Conservation (phyloP, 2,797 vertebrate genomes). For the Gallinago nigripennis region DNA sequence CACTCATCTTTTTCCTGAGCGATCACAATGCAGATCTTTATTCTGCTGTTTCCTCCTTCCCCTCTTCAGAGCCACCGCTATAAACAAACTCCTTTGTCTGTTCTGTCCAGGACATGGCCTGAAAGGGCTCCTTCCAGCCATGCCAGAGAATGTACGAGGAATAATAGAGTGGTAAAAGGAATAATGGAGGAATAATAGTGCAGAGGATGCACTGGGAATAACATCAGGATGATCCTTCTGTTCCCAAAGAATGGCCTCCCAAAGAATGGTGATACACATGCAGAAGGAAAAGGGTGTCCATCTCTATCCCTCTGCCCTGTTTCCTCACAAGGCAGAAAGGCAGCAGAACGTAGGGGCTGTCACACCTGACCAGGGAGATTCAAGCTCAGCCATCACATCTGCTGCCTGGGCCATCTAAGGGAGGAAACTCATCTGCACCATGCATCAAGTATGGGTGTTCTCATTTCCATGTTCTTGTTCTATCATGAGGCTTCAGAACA, state of each 20-base stretch:
- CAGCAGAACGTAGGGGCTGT: rapidly evolving
- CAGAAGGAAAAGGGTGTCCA: background rate
- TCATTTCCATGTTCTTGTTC: background rate
- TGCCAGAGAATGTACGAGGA: background rate
- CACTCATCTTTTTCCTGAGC: background rate
- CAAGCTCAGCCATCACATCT: background rate
- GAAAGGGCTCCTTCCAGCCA: background rate
- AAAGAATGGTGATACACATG: background rate
- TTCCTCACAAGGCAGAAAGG: background rate
- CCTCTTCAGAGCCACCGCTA: background rate
- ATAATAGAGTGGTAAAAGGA: background rate
- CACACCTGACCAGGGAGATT: background rate
- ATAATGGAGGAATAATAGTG: background rate
- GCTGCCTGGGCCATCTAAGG: background rate
- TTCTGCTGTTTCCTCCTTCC: background rate
- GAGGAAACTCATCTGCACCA: rapidly evolving
- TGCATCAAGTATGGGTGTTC: background rate
- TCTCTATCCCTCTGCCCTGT: background rate
- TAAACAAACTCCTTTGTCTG: background rate
- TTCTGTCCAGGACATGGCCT: background rate
- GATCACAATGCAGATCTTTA: background rate
- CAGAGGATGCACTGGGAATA: background rate
- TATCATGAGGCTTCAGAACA: background rate
- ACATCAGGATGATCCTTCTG: background rate
- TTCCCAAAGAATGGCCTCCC: background rate